phyloP scores from a whole-genome alignment of 2,797 vertebrate genomes.

The Falco columbarius region DNA sequence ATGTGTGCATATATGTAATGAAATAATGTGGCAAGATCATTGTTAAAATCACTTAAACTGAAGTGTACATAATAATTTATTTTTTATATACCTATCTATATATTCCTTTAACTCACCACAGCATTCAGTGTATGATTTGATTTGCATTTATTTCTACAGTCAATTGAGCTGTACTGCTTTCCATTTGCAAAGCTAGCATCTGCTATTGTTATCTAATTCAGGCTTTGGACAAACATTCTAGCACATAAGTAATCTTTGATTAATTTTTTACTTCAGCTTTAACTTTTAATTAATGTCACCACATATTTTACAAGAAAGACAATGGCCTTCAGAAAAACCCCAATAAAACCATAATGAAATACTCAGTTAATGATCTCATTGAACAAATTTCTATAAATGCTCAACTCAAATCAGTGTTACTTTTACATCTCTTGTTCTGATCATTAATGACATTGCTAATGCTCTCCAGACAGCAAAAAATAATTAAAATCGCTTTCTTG shows the following conservation, averaged over 20 bases:
- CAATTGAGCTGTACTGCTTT: constrained; percentile 2
- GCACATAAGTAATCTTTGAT: neutral
- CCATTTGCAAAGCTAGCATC: constrained; percentile 35
- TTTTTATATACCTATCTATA: neutral
- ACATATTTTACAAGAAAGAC: neutral
- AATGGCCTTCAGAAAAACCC: neutral
- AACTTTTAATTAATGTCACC: constrained; percentile 12
- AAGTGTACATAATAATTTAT: neutral
- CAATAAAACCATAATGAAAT: neutral
- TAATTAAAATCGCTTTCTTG: neutral
- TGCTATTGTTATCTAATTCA: constrained; percentile 41
- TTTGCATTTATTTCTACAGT: neutral
- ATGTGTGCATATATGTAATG: neutral
- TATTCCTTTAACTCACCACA: neutral
- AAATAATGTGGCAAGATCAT: neutral
- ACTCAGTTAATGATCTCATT: neutral
- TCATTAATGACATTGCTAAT: neutral
- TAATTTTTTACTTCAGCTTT: constrained; percentile 18
- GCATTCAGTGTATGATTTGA: neutral
- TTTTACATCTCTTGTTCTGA: neutral
- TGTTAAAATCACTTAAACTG: neutral
- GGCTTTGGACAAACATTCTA: constrained; percentile 1
- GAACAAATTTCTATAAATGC: neutral
- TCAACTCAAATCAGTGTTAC: neutral
- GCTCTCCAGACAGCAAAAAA: neutral